Conservation (phyloP, 2,113 vertebrate species). For the Colaptes auratus region DNA sequence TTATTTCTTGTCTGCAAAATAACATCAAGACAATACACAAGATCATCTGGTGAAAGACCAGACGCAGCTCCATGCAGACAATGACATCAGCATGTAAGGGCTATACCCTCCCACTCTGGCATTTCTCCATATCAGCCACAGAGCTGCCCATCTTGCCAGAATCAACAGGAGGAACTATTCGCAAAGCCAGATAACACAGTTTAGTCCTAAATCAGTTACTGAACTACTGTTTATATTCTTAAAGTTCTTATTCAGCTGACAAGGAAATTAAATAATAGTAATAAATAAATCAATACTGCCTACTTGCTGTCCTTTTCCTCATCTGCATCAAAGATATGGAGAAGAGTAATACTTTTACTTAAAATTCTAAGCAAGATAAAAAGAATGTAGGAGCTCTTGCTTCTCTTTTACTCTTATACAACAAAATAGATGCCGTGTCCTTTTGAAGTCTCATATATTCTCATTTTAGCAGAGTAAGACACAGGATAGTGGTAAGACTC, state of each 20-base stretch:
- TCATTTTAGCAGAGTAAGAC: neutral
- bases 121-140: neutral
- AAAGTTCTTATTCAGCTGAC: neutral
- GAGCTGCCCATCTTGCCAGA: neutral
- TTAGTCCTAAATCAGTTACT: neutral
- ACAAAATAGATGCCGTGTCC: neutral
- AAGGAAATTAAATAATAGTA: neutral
- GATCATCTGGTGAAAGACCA: neutral
- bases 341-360: neutral
- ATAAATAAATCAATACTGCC: neutral
- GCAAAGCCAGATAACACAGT: neutral
- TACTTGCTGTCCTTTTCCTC: neutral
- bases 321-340: neutral
- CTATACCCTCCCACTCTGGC: neutral
- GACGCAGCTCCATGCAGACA: fast-evolving
- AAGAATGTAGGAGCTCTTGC: neutral
- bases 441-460: neutral
- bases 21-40: neutral
- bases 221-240: neutral
- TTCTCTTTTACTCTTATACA: neutral
- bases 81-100: neutral
- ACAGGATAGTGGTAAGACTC: neutral
- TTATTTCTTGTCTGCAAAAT: neutral
- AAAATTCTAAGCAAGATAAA: neutral
- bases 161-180: neutral